Evolutionary conservation across 2,888 invertebrate genomes (phyloP), one percentile per base, ranked within the genome.

Genomic region (Latrodectus hesperus): DNA sequence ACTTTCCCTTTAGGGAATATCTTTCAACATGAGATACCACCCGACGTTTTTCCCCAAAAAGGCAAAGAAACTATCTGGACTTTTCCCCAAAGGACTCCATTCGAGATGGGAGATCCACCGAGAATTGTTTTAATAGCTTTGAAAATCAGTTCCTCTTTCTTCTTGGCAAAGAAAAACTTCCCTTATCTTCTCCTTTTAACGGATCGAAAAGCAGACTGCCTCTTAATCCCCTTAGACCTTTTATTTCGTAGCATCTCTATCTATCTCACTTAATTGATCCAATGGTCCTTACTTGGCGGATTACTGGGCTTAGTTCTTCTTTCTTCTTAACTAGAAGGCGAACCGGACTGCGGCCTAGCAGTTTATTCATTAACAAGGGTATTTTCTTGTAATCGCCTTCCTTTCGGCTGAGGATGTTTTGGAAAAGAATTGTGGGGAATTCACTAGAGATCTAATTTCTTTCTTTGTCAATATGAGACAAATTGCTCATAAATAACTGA

Each of bases 81-180:
- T 38, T 38, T 60, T 26, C 67, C 67, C 26, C 17, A n/a, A 22
- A 12, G 67, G 22, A 68, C 17, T 26, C 26, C 12, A 17, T 68
- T 26, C 26, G n/a, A 68, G 67, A n/a, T 22, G 67, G 17, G 22
- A 68, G 26, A 22, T 70, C 68, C 70, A 12, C 49, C 51, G 82
- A 82, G 75, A 82, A 82, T 75, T 72, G 82, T 82, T 82, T 82
- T 82, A 82, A 82, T 82, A 72, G 82, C 67, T 82, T 75, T 49
- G 55, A 82, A 72, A 75, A 75, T 82, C 60, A 75, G 75, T 82
- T 82, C 68, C 75, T 38, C 38, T 38, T 60, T 60, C 26, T 71
- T 17, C 11, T 6, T 53, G 22, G 17, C 67, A 9, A 68, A 17
- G 67, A 68, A 26, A 26, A 68, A 68, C 22, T 68, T 68, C 73